These are phyloP conservation scores for Rhynchopsitta pachyrhyncha DNA, from an alignment of 2,113 vertebrate species.

Conservation along the genomic window DNA sequence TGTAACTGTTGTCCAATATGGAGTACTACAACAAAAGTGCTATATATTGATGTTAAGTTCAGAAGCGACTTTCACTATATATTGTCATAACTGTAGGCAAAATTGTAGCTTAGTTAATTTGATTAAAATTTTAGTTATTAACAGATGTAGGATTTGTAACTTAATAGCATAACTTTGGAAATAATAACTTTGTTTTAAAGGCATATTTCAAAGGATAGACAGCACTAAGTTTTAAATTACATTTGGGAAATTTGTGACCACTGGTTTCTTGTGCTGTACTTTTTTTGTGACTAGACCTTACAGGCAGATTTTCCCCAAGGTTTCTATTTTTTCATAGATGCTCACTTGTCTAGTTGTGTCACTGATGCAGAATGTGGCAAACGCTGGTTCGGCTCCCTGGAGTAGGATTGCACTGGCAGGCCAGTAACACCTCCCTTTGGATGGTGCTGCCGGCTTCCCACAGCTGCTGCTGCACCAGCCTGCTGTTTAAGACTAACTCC, in stretches of 20 bases:
- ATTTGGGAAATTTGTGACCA: background rate
- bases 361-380: background rate
- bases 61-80: background rate
- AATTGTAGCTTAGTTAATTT: slow-evolving; percentile 54
- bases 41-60: slow-evolving; percentile 35
- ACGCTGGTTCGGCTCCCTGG: background rate
- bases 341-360: background rate
- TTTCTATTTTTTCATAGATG: background rate
- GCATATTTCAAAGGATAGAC: background rate
- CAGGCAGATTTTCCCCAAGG: background rate
- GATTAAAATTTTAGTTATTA: slow-evolving; percentile 49
- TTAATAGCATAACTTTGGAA: slow-evolving; percentile 28
- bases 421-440: accelerated
- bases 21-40: slow-evolving; percentile 10
- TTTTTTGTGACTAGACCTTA: background rate
- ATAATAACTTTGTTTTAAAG: slow-evolving; percentile 11
- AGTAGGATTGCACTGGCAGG: background rate
- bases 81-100: slow-evolving; percentile 41
- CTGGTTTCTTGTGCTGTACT: background rate
- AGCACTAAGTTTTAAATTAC: background rate
- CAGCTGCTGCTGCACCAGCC: background rate
- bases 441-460: background rate
- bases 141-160: slow-evolving; percentile 15
- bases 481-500: background rate
- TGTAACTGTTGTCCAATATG: slow-evolving; percentile 17